Evolutionary conservation across 2,113 vertebrate species (phyloP).

Genomic region (Archocentrus centrarchus): DNA sequence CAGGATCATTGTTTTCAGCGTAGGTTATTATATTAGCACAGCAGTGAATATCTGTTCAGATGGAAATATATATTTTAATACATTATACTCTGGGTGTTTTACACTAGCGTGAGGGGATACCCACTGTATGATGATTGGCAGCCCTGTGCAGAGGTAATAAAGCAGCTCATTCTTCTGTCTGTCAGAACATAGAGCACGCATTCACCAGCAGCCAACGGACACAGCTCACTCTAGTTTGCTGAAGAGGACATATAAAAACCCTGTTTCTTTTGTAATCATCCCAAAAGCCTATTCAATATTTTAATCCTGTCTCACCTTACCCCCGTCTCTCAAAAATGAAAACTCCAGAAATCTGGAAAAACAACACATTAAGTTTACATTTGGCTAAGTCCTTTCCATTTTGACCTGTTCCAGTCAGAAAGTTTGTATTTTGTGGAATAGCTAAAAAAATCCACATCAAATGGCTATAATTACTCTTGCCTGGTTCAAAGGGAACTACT

Average conservation of each 20-base stretch:
- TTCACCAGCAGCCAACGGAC: slow-evolving; percentile 69
- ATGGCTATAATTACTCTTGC: slow-evolving; percentile 32
- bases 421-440: slow-evolving; percentile 50
- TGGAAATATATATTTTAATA: slow-evolving; percentile 28
- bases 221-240: slow-evolving; percentile 55
- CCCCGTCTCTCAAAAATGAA: slow-evolving; percentile 19
- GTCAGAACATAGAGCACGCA: slow-evolving; percentile 70
- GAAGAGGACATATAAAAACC: slow-evolving; percentile 61
- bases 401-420: slow-evolving; percentile 51
- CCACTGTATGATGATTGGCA: slow-evolving; percentile 62
- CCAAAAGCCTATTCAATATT: slow-evolving; percentile 71
- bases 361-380: slow-evolving; percentile 56
- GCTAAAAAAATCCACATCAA: slow-evolving; percentile 47
- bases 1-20: neutral
- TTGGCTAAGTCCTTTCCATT: slow-evolving; percentile 51
- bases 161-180: slow-evolving; percentile 71
- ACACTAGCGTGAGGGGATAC: slow-evolving; percentile 46
- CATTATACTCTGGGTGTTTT: slow-evolving; percentile 22
- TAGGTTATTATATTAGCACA: neutral
- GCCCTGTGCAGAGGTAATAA: slow-evolving; percentile 63
- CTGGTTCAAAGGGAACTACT: slow-evolving; percentile 35
- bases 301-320: slow-evolving; percentile 69
- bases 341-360: slow-evolving; percentile 53
- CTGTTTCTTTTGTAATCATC: slow-evolving; percentile 73
- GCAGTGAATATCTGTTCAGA: slow-evolving; percentile 32